Evolutionary conservation across 2,797 vertebrate species (phyloP), one percentile per base, ranked within the genome.

Genomic region (Schizopygopsis malacanthus): DNA sequence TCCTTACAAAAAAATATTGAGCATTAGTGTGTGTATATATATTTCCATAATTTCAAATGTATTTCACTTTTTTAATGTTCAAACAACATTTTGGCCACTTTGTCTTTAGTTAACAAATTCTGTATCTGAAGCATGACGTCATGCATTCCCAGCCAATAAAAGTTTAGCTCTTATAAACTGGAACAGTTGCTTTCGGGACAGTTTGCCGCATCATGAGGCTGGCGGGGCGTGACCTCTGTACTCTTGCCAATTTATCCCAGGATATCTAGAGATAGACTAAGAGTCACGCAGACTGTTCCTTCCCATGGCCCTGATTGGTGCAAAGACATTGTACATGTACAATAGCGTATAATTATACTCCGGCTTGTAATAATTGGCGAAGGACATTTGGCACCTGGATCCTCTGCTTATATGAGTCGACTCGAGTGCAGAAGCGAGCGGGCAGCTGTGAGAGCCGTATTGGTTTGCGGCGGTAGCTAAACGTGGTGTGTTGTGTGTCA

Each of bases 381-480:
- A 16, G 45, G 65, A 81, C 72, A 84, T 80, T 72, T 89, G 70
- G 81, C 56, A 81, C 87, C 78, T 73, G 70, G 71, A 85, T 81
- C 37, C 43, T 81, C 28, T 45, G 25, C 52, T 67, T 37, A 37
- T 50, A 82, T 59, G 41, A 52, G 71, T 54, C 12, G 16, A 86
- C 75, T 88, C 71, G 85, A 89, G 91, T 91, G 90, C 91, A 91
- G 25, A 67, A 75, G n/a, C 2, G 10, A 28, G 16, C 22, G 33
- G 52, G 78, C 45, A 80, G 43, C 61, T 75, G 65, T 71, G 22
- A 90, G 92, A 85, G 87, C 92, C 91, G 90, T 94, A 94, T 94
- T 93, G 91, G 93, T 94, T 92, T 91, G 89, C 92, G 89, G 89
- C 90, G 90, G 88, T 92, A 39, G 63, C 87, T 50, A 77, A 81